Evolutionary conservation across 2,113 vertebrate genomes (phyloP).

Genomic region (Coptodon bakossiorum): DNA sequence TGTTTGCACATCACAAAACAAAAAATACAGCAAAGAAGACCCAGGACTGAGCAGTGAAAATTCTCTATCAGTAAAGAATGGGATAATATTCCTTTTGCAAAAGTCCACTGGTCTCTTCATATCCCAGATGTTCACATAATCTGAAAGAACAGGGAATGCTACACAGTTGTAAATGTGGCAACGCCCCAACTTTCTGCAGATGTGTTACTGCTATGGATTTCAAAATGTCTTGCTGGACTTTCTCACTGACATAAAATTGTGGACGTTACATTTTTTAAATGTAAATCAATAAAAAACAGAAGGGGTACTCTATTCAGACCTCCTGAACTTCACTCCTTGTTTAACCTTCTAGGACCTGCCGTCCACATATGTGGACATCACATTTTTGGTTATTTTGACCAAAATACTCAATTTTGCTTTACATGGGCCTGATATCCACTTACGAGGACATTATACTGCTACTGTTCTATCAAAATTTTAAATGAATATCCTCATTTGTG

Average conservation of each 20-base stretch:
- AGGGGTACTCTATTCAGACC: neutral
- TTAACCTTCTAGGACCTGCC: too few relatives aligned
- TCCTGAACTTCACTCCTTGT: neutral
- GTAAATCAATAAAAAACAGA: neutral
- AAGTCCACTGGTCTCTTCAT: neutral
- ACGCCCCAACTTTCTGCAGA: rapidly evolving
- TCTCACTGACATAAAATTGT: neutral
- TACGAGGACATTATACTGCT: too few relatives aligned
- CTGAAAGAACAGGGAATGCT: neutral
- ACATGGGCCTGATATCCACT: too few relatives aligned
- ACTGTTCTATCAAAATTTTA: too few relatives aligned
- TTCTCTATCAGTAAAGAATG: neutral
- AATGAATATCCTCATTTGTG: too few relatives aligned
- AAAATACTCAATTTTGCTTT: too few relatives aligned
- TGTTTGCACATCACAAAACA: neutral
- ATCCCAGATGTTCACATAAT: neutral
- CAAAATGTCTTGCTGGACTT: neutral
- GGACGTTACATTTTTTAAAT: neutral
- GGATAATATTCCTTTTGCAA: rapidly evolving
- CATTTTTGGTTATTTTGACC: too few relatives aligned
- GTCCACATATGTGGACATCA: too few relatives aligned
- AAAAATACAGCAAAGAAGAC: neutral
- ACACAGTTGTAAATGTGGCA: neutral
- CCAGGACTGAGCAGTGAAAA: neutral
- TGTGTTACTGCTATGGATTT: neutral